Percentiles rank a stretch among this genome's conserved stretches.
Conservation (phyloP, 2,113 vertebrate species). For the Psittacula cyanocephala region DNA sequence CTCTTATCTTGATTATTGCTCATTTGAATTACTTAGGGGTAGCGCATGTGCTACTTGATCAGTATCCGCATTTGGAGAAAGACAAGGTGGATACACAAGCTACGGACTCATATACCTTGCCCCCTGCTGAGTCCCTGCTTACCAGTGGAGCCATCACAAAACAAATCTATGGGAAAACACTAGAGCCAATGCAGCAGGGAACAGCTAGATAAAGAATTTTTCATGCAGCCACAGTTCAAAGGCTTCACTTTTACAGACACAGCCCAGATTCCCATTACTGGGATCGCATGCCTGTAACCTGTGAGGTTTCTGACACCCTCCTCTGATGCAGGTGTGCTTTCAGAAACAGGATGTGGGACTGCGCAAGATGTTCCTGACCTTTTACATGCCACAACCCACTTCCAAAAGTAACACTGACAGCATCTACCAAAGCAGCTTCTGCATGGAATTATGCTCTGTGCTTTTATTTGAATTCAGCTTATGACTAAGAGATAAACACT, state of each 20-base stretch:
- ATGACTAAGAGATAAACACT: slow-evolving; percentile 32
- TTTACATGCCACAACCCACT: neutral
- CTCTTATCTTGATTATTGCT: neutral
- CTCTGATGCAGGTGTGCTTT: neutral
- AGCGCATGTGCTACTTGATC: neutral
- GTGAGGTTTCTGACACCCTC: neutral
- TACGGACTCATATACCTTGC: neutral
- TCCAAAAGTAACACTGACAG: neutral
- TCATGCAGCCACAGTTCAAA: neutral
- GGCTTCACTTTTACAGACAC: neutral
- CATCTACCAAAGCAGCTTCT: neutral
- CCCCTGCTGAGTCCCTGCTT: neutral
- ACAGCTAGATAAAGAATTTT: neutral
- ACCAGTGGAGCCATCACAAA: neutral
- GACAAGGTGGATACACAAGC: neutral
- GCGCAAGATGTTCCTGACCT: neutral
- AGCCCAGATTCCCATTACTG: neutral
- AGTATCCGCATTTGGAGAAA: neutral
- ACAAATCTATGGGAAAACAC: neutral
- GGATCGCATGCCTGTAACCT: neutral
- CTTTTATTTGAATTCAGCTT: neutral
- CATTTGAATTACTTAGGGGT: neutral
- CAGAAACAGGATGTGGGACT: neutral
- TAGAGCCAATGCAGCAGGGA: neutral
- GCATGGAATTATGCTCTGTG: neutral